Conservation (phyloP, 2,113 vertebrate species). For the Lipotes vexillifer region DNA sequence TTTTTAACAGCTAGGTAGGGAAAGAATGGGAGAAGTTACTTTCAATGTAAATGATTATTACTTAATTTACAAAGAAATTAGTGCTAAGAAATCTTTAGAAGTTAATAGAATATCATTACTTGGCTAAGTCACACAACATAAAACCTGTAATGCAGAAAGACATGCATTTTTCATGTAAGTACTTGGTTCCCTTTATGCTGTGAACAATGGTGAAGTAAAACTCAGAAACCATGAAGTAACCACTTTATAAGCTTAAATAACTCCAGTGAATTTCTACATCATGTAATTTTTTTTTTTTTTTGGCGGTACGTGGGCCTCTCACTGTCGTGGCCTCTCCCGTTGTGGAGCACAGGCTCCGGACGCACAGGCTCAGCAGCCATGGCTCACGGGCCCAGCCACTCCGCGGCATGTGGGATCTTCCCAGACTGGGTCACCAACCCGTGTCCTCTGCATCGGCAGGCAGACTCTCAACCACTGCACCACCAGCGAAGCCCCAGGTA, state of each 20-base stretch:
- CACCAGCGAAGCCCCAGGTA: too few species aligned
- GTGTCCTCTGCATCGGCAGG: too few species aligned
- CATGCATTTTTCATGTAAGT: slow-evolving; percentile 39
- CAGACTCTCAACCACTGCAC: too few species aligned
- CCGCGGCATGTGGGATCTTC: too few species aligned
- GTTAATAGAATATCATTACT: slow-evolving; percentile 64
- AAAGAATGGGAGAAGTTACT: slow-evolving; percentile 36
- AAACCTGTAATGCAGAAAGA: slow-evolving; percentile 56
- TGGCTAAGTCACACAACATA: slow-evolving; percentile 63
- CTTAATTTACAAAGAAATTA: slow-evolving; percentile 80
- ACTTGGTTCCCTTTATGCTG: slow-evolving; percentile 22
- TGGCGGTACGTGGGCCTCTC: fast-evolving
- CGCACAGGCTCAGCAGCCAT: too few species aligned
- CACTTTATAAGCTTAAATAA: slow-evolving; percentile 10
- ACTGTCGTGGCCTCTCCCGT: too few species aligned
- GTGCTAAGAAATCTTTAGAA: slow-evolving; percentile 66
- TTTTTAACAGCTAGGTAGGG: slow-evolving; percentile 69
- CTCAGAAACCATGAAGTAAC: slow-evolving; percentile 9
- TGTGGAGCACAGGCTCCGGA: too few species aligned
- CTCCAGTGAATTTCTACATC: slow-evolving; percentile 25
- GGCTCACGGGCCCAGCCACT: too few species aligned
- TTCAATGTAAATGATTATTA: slow-evolving; percentile 76
- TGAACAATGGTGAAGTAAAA: slow-evolving; percentile 29
- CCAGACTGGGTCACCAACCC: too few species aligned
- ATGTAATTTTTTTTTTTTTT: slow-evolving; percentile 10